A percentile compares a stretch with the other conserved stretches of the same genome.
phyloP scores from a whole-genome alignment of 2,113 vertebrate species.

The Gymnorhina tibicen region DNA sequence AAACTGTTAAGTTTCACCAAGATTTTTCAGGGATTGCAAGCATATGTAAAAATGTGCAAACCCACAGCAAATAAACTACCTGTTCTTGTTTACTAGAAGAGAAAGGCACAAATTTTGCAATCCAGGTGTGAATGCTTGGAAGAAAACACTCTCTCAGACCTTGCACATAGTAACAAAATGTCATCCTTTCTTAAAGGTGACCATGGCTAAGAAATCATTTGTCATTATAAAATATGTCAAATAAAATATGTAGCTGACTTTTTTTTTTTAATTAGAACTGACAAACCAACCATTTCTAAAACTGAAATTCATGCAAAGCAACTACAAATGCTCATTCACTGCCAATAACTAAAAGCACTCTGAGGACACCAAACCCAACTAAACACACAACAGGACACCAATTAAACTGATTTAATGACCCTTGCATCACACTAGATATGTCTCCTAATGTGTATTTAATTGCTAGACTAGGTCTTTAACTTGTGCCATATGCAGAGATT shows the following conservation, averaged over 20 bases:
- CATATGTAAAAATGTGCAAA: background rate
- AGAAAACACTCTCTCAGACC: background rate
- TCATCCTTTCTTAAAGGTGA: background rate
- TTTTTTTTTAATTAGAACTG: background rate
- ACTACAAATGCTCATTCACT: background rate
- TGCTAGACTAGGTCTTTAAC: background rate
- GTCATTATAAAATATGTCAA: background rate
- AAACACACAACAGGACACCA: background rate
- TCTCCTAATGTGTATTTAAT: background rate
- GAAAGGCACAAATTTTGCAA: background rate
- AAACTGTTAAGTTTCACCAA: background rate
- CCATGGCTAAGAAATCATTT: background rate
- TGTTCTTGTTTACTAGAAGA: background rate
- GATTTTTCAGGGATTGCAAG: background rate
- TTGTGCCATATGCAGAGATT: background rate
- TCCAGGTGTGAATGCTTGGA: background rate
- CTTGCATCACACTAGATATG: background rate
- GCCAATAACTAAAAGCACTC: background rate
- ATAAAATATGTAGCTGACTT: background rate
- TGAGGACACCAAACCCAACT: background rate
- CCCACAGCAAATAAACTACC: background rate
- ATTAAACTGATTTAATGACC: slow-evolving; percentile 21
- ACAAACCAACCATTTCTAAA: background rate
- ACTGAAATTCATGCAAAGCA: background rate
- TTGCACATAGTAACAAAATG: background rate